phyloP scores from a whole-genome alignment of 2,888 invertebrate genomes.

The Euphydryas editha region DNA sequence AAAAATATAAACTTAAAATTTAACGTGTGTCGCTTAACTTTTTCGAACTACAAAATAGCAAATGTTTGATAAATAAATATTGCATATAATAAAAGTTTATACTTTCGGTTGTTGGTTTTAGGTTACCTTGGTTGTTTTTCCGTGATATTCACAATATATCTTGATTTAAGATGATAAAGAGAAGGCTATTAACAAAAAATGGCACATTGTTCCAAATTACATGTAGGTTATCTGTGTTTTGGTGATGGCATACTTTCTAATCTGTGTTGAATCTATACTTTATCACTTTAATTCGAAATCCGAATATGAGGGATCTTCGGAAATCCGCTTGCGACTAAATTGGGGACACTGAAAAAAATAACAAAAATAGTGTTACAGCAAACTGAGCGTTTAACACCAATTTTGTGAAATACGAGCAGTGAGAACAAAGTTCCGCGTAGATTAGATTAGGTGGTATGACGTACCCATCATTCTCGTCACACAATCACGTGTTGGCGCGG shows the following conservation, averaged over 20 bases:
- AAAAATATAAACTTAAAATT: no score
- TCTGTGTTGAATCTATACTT: conserved; percentile 32
- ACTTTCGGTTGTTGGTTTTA: no score
- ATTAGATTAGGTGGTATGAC: conserved; percentile 56
- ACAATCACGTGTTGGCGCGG: conserved; percentile 72
- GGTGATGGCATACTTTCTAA: conserved; percentile 47
- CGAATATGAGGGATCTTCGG: not conserved
- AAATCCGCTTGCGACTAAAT: not conserved
- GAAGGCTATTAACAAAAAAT: conserved; percentile 48
- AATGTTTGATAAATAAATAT: not conserved
- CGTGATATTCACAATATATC: conserved; percentile 7
- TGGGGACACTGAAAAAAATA: conserved; percentile 1
- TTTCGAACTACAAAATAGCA: not conserved
- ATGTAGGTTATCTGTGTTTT: conserved; percentile 66
- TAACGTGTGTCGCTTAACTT: no score
- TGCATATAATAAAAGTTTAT: conserved; percentile 7
- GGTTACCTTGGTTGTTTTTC: not conserved
- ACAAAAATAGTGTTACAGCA: not conserved
- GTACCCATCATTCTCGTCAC: conserved; percentile 53
- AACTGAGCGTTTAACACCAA: no score
- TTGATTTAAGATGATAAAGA: conserved; percentile 36
- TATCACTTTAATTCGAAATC: conserved; percentile 18
- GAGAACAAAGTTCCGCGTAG: conserved; percentile 48
- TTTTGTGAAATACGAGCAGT: conserved; percentile 2
- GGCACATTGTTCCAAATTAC: conserved; percentile 66